phyloP scores from a whole-genome alignment of 2,888 invertebrate genomes.

The Eulithis testata region DNA sequence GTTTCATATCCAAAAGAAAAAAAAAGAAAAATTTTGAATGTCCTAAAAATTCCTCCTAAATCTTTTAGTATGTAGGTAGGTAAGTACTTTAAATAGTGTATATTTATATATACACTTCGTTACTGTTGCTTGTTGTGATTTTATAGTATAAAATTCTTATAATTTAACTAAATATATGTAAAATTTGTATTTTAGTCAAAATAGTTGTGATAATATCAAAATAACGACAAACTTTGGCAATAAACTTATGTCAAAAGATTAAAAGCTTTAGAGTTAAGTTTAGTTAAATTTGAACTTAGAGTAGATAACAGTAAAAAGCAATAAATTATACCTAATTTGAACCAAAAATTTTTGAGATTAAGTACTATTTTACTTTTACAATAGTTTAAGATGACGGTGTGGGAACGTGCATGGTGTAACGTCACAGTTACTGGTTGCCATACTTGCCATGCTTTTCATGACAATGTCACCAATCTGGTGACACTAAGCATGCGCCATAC shows the following conservation, averaged over 20 bases:
- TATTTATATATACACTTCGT: not conserved
- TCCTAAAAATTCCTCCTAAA: slow-evolving; percentile 1
- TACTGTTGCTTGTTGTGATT: slow-evolving; percentile 5
- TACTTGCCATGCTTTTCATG: no score
- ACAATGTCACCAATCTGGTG: no score
- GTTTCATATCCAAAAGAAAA: not conserved
- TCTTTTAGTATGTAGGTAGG: not conserved
- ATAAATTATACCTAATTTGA: not conserved
- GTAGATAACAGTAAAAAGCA: not conserved
- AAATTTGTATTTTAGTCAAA: slow-evolving; percentile 9
- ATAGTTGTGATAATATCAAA: slow-evolving; percentile 31
- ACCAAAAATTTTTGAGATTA: no score
- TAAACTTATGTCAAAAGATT: slow-evolving; percentile 4
- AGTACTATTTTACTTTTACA: no score
- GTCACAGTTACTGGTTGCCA: no score
- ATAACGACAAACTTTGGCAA: slow-evolving; percentile 18
- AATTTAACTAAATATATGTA: not conserved
- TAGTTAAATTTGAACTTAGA: not conserved
- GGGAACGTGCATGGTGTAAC: no score
- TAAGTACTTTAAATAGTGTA: not conserved
- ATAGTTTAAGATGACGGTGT: no score
- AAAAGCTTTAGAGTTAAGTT: not conserved
- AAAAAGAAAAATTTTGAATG: not conserved
- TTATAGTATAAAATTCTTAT: not conserved
- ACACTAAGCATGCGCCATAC: no score